Conservation (phyloP, 2,888 invertebrate species). For the Acheta domesticus region DNA sequence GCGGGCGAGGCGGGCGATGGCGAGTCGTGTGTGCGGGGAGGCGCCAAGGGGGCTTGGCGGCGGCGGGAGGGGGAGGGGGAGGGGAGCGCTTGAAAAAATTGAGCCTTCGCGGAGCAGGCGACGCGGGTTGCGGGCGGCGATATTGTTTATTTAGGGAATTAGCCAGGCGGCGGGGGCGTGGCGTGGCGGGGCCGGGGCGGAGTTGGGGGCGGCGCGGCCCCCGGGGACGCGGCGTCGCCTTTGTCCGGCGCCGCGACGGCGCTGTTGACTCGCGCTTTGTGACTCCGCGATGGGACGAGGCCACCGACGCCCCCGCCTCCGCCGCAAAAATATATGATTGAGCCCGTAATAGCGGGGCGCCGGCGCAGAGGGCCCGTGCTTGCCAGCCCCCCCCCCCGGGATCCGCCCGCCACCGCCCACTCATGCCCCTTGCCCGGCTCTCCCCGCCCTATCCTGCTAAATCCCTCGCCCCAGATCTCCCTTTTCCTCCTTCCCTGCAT, state of each 20-base stretch:
- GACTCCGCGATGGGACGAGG: conserved; percentile 7
- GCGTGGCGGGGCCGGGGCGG: background rate
- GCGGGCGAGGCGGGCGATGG: too few relatives aligned
- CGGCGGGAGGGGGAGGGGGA: too few relatives aligned
- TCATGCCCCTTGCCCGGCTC: too few relatives aligned
- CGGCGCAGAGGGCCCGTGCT: background rate
- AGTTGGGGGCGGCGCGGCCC: background rate
- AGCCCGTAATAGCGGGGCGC: background rate
- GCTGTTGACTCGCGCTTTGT: conserved; percentile 18
- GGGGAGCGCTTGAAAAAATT: too few relatives aligned
- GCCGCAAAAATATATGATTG: conserved; percentile 1
- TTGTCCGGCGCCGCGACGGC: conserved; percentile 18
- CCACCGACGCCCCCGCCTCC: background rate
- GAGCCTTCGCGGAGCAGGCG: background rate
- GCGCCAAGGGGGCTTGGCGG: too few relatives aligned
- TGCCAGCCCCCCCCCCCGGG: background rate
- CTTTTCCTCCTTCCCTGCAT: too few relatives aligned
- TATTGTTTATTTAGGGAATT: conserved; percentile 18
- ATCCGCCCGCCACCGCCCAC: background rate
- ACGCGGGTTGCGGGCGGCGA: background rate
- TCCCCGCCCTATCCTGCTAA: background rate
- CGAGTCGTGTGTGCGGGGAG: too few relatives aligned
- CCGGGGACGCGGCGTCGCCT: background rate
- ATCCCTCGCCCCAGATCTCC: too few relatives aligned
- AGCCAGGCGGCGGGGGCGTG: background rate